Percentiles rank a stretch among this genome's conserved stretches.
These are phyloP conservation scores for Haliclona indistincta DNA, from an alignment of 37 sponge, comb jelly and placozoan species.

Conservation along the genomic window DNA sequence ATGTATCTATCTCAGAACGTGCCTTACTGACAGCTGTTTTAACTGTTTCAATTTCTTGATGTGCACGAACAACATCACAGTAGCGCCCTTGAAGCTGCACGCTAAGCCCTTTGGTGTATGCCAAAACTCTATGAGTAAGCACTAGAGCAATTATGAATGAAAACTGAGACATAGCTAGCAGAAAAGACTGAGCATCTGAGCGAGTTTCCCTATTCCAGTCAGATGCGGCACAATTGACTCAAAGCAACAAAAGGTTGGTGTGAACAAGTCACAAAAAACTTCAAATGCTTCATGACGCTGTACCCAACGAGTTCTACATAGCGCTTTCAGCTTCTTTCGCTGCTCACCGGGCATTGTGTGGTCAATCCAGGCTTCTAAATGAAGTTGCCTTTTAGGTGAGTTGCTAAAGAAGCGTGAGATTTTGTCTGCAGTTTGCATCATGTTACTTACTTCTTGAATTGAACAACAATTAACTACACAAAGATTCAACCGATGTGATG, in stretches of 20 bases:
- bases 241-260: conserved; percentile 25
- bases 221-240: conserved; percentile 32
- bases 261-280: conserved; percentile 38
- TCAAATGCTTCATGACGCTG: conserved; percentile 55
- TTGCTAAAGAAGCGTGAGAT: conserved; percentile 23
- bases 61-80: conserved; percentile 56
- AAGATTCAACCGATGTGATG: conserved; percentile 42
- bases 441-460: conserved; percentile 27
- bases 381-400: conserved; percentile 39
- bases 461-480: conserved; percentile 30
- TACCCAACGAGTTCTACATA: conserved; percentile 45
- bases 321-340: conserved; percentile 13
- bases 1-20: conserved; percentile 16
- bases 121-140: conserved; percentile 34
- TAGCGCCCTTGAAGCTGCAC: conserved; percentile 54
- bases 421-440: conserved; percentile 34
- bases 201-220: conserved; percentile 65
- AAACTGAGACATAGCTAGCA: conserved; percentile 51
- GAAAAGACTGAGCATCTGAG: conserved; percentile 58
- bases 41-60: conserved; percentile 46
- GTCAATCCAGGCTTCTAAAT: conserved; percentile 25
- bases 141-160: conserved; percentile 54
- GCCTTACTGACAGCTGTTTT: conserved; percentile 20
- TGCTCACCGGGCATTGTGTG: conserved; percentile 2
- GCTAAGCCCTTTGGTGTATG: conserved; percentile 66